Evolutionary conservation across 1,140 invertebrate genomes (phyloP).

Genomic region (Andrena cerasifolii): DNA sequence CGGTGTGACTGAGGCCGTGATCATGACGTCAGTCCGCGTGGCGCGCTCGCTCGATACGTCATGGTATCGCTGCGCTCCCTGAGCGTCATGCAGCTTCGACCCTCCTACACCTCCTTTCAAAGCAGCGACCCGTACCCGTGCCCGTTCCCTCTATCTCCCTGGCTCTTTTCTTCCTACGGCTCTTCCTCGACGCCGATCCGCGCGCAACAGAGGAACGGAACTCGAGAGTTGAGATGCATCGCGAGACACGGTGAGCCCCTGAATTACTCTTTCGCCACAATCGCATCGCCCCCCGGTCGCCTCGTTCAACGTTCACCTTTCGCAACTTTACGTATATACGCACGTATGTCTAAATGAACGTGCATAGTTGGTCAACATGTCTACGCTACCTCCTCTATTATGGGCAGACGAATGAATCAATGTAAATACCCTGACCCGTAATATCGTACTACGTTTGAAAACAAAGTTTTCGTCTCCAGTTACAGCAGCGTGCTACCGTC

Average conservation of each 20-base stretch:
- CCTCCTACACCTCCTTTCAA: slow-evolving; percentile 12
- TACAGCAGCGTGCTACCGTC: no score
- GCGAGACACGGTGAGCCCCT: slow-evolving; percentile 59
- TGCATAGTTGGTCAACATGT: no score
- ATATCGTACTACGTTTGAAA: no score
- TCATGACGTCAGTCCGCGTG: slow-evolving; percentile 82
- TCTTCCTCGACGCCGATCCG: background rate
- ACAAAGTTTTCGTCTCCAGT: no score
- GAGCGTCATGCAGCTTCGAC: slow-evolving; percentile 67
- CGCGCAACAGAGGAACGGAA: slow-evolving; percentile 1
- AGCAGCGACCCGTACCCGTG: slow-evolving; percentile 2
- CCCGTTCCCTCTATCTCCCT: slow-evolving; percentile 24
- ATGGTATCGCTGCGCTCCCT: slow-evolving; percentile 67
- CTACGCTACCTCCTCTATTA: no score
- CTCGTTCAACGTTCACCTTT: background rate
- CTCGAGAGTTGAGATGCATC: background rate
- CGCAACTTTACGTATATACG: background rate
- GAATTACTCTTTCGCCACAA: slow-evolving; percentile 39
- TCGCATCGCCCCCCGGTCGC: no score
- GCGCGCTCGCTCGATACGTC: slow-evolving; percentile 77
- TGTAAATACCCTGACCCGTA: no score
- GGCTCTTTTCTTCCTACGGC: slow-evolving; percentile 28
- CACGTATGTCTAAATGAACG: no score
- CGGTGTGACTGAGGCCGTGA: slow-evolving; percentile 80
- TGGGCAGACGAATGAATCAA: no score